These are phyloP conservation scores for Aphelenchoides fujianensis DNA, from an alignment of 1,140 invertebrate species.

Conservation along the genomic window DNA sequence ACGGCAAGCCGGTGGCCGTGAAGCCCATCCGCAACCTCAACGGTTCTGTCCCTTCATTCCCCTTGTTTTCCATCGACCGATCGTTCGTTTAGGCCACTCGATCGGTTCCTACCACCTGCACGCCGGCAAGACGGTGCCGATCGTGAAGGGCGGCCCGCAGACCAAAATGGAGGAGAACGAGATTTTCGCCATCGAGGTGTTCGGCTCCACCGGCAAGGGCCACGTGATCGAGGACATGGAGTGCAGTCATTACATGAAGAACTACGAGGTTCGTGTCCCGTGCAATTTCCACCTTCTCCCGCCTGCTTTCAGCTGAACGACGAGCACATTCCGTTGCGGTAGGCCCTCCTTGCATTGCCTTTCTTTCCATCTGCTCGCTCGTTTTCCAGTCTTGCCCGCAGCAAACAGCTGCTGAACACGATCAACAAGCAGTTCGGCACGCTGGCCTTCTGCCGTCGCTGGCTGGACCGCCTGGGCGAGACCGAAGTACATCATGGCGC, in stretches of 20 bases:
- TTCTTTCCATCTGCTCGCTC: conserved; percentile 64
- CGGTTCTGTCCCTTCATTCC: conserved; percentile 34
- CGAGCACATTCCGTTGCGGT: conserved; percentile 55
- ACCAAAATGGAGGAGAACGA: conserved; percentile 81
- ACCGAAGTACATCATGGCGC: conserved; percentile 95
- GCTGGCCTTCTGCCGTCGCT: conserved; percentile 95
- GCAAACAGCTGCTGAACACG: conserved; percentile 84
- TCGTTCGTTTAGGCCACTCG: conserved; percentile 84
- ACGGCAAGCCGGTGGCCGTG: conserved; percentile 92
- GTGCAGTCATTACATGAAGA: conserved; percentile 99
- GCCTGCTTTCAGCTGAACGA: no score
- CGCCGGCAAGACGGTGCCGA: conserved; percentile 97
- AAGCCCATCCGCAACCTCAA: conserved; percentile 88
- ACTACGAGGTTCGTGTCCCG: no score
- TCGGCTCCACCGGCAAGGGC: conserved; percentile 94
- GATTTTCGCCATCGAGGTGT: conserved; percentile 99
- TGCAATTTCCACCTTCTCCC: no score
- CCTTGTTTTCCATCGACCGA: conserved; percentile 4
- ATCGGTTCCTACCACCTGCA: conserved; percentile 96
- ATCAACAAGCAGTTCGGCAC: conserved; percentile 98
- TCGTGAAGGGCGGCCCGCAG: conserved; percentile 95
- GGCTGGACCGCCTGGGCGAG: conserved; percentile 92
- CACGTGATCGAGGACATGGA: conserved; percentile 98
- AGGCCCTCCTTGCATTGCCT: not conserved
- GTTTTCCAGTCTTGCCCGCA: conserved; percentile 62